A percentile compares a stretch with the other conserved stretches of the same genome.
Conservation (phyloP, 1,140 invertebrate species). For the Diorhabda elongata region DNA sequence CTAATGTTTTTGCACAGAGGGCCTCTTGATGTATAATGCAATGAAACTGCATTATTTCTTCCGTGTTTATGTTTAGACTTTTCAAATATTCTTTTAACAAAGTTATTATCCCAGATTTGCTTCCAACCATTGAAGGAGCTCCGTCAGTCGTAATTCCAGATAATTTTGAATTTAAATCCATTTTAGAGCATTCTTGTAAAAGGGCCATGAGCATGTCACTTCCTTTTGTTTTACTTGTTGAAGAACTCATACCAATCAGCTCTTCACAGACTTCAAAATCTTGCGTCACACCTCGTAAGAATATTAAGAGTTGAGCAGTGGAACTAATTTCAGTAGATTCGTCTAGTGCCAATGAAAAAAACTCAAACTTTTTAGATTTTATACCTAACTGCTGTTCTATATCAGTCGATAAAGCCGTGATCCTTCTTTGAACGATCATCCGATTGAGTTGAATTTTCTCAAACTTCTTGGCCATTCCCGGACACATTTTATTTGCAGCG, state of each 20-base stretch:
- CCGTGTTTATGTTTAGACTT: conserved; percentile 21
- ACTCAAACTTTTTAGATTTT: too few relatives aligned
- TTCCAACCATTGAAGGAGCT: too few relatives aligned
- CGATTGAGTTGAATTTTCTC: too few relatives aligned
- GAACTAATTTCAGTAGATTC: conserved; percentile 12
- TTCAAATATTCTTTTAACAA: conserved; percentile 11
- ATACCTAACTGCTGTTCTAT: too few relatives aligned
- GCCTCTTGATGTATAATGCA: conserved; percentile 31
- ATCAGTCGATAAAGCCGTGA: too few relatives aligned
- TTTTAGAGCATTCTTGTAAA: neutral
- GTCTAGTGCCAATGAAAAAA: too few relatives aligned
- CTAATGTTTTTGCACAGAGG: conserved; percentile 33
- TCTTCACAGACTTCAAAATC: conserved; percentile 37
- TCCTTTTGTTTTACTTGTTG: conserved; percentile 31
- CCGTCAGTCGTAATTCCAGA: too few relatives aligned
- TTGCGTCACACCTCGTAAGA: conserved; percentile 32
- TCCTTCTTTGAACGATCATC: conserved; percentile 29
- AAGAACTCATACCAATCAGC: conserved; percentile 9
- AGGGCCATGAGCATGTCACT: conserved; percentile 18
- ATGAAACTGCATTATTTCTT: too few relatives aligned
- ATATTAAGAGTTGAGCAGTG: conserved; percentile 39
- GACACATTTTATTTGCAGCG: too few relatives aligned
- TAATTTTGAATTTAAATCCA: too few relatives aligned
- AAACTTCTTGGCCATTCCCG: too few relatives aligned
- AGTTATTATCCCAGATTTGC: too few relatives aligned